These are phyloP conservation scores for Monomorium pharaonis DNA, from an alignment of 1,140 invertebrate genomes.

Conservation along the genomic window DNA sequence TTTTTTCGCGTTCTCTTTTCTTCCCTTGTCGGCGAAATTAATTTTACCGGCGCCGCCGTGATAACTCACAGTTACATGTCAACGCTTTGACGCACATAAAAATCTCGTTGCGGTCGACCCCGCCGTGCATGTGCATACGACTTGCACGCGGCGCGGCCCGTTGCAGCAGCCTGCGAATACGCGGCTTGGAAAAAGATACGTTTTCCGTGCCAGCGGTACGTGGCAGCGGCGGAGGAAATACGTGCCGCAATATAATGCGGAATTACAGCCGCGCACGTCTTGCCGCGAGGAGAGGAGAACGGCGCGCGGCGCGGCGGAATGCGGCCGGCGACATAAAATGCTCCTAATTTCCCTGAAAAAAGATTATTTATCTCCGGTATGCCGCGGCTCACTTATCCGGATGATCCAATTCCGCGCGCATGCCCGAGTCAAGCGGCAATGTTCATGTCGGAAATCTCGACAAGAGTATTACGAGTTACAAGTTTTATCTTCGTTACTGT, in stretches of 20 bases:
- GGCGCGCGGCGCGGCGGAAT: constrained; percentile 12
- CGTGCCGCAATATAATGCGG: constrained; percentile 47
- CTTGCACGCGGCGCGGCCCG: constrained; percentile 26
- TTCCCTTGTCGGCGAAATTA: constrained; percentile 69
- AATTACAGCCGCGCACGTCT: constrained; percentile 32
- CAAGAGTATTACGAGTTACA: neutral
- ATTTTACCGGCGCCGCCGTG: constrained; percentile 68
- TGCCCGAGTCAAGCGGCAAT: constrained; percentile 31
- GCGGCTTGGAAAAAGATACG: constrained; percentile 40
- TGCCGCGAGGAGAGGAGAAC: neutral
- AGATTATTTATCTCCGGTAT: constrained; percentile 52
- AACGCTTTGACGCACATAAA: constrained; percentile 76
- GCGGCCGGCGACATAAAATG: constrained; percentile 50
- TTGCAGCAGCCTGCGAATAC: neutral
- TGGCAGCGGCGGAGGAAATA: constrained; percentile 11
- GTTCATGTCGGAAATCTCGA: constrained; percentile 27
- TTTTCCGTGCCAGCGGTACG: neutral
- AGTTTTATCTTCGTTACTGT: neutral
- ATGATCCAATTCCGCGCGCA: constrained; percentile 50
- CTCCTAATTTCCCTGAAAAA: constrained; percentile 46
- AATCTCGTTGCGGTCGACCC: constrained; percentile 69
- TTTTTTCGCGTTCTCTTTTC: constrained; percentile 56
- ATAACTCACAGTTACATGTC: constrained; percentile 74
- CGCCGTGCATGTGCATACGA: constrained; percentile 53
- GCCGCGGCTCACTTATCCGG: constrained; percentile 46